Evolutionary conservation across 2,888 invertebrate genomes (phyloP).

Genomic region (Sesamia inferens): DNA sequence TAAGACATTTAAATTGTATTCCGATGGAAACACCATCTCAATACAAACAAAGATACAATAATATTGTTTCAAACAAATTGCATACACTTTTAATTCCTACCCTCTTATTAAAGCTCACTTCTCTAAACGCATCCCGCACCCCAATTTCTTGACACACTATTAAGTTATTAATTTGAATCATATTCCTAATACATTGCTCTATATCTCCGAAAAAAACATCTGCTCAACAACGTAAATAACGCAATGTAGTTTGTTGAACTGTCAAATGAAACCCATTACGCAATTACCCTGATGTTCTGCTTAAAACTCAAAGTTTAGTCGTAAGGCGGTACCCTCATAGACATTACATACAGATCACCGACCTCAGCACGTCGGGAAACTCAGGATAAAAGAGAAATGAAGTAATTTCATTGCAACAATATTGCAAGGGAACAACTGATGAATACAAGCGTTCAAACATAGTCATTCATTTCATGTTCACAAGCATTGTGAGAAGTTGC

Average conservation of each 20-base stretch:
- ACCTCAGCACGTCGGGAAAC: conserved; percentile 28
- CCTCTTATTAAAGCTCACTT: not conserved
- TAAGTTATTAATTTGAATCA: too few species aligned
- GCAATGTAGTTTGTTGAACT: too few species aligned
- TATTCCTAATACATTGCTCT: too few species aligned
- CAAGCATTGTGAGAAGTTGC: conserved; percentile 51
- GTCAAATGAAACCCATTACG: too few species aligned
- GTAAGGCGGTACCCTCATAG: conserved; percentile 16
- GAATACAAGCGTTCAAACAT: conserved; percentile 45
- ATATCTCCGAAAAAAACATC: too few species aligned
- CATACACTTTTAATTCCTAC: not conserved
- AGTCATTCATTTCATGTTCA: conserved; percentile 30
- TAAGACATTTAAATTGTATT: too few species aligned
- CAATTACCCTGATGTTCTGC: too few species aligned
- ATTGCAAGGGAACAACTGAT: conserved; percentile 32
- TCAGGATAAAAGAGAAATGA: conserved; percentile 31
- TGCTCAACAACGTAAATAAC: too few species aligned
- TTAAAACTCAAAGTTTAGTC: conserved; percentile 6
- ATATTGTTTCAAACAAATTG: not conserved
- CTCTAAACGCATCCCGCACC: not conserved
- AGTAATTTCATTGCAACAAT: conserved; percentile 44
- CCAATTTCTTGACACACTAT: too few species aligned
- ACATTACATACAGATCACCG: conserved; percentile 31
- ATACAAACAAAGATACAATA: too few species aligned
- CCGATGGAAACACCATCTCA: too few species aligned